Percentiles rank a stretch among this genome's conserved stretches.
These are phyloP conservation scores for Drosophila parthenogenetica DNA, from an alignment of 2,888 invertebrate genomes.

Conservation along the genomic window DNA sequence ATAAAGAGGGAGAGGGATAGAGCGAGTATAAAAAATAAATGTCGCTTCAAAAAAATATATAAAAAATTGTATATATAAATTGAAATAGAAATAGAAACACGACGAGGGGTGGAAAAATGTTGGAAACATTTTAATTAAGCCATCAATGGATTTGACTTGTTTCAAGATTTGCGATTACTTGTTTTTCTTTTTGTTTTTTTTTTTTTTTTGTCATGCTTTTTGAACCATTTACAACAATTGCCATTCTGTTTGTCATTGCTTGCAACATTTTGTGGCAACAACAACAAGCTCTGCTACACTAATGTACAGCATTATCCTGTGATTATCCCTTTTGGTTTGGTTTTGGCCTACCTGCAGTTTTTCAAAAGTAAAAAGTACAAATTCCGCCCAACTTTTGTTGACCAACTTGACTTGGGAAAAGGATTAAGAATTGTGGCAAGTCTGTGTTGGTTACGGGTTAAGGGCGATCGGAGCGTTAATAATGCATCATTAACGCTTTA, in stretches of 20 bases:
- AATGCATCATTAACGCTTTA: constrained; percentile 84
- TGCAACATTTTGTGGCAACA: constrained; percentile 15
- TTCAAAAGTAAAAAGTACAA: constrained; percentile 7
- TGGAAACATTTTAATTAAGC: constrained; percentile 80
- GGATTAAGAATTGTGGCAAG: constrained; percentile 71
- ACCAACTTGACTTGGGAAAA: constrained; percentile 42
- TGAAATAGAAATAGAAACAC: constrained; percentile 17
- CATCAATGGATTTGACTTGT: constrained; percentile 61
- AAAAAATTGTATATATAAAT: constrained; percentile 2
- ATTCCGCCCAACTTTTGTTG: constrained; percentile 24
- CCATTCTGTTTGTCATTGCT: constrained; percentile 59
- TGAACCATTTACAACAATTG: constrained; percentile 16
- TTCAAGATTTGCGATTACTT: constrained; percentile 9
- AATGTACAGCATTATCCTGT: constrained; percentile 80
- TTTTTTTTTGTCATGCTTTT: constrained; percentile 34
- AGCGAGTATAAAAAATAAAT: constrained; percentile 11
- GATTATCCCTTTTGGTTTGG: constrained; percentile 69
- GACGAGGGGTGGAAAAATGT: constrained; percentile 12
- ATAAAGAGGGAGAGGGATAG: constrained; percentile 15
- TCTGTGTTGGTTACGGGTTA: constrained; percentile 5
- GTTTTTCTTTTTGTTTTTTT: not conserved
- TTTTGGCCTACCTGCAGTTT: constrained; percentile 42
- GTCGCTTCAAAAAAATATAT: constrained; percentile 21
- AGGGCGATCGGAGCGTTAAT: constrained; percentile 73
- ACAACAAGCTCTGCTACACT: constrained; percentile 39